phyloP scores from a whole-genome alignment of 2,888 invertebrate genomes.

The Archips xylosteana region DNA sequence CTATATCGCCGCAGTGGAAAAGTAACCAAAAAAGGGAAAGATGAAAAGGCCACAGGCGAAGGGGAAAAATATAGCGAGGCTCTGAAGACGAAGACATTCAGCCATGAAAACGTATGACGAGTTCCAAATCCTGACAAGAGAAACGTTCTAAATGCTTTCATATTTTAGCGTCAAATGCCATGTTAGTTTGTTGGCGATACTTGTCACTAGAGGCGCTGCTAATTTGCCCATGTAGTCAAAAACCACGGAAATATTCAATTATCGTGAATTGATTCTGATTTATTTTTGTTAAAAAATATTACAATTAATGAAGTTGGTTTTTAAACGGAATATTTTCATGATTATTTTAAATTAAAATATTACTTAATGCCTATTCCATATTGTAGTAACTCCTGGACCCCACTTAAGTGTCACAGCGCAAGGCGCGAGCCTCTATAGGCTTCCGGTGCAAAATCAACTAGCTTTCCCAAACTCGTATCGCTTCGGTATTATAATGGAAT shows the following conservation, averaged over 20 bases:
- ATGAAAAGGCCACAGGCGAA: slow-evolving; percentile 45
- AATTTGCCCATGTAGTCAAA: too few relatives aligned
- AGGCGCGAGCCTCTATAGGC: slow-evolving; percentile 20
- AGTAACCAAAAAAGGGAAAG: slow-evolving; percentile 47
- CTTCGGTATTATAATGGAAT: neutral
- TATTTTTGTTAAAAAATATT: neutral
- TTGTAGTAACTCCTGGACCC: neutral
- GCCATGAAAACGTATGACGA: slow-evolving; percentile 3
- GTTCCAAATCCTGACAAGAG: neutral
- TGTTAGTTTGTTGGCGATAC: too few relatives aligned
- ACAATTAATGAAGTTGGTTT: neutral
- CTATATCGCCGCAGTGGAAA: slow-evolving; percentile 11
- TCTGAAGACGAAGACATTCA: slow-evolving; percentile 20
- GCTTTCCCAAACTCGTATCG: neutral
- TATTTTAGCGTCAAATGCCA: too few relatives aligned
- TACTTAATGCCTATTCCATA: neutral
- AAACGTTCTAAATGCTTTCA: too few relatives aligned
- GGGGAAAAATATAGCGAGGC: slow-evolving; percentile 43
- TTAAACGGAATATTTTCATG: neutral
- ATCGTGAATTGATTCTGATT: too few relatives aligned
- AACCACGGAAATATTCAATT: too few relatives aligned
- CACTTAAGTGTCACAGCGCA: slow-evolving; percentile 35
- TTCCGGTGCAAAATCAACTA: neutral
- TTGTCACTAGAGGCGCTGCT: too few relatives aligned
- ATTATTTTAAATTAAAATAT: neutral